A percentile compares a stretch with the other conserved stretches of the same genome.
Evolutionary conservation across 2,797 vertebrate species (phyloP).

Genomic region (Rhinichthys osculus): DNA sequence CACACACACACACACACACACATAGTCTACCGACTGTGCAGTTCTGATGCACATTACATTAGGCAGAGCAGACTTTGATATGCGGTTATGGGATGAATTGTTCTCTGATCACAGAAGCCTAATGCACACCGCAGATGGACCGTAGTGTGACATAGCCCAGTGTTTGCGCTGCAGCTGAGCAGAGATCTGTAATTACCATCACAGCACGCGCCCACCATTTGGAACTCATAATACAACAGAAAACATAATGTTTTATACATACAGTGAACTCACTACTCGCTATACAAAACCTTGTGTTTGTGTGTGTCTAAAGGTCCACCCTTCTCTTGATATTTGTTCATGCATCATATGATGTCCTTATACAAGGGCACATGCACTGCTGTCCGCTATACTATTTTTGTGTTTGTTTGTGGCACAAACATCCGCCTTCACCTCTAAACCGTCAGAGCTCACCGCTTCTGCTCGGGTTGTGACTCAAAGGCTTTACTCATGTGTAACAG

Average conservation of each 20-base stretch:
- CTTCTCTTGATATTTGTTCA: conserved; percentile 11
- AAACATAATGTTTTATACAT: conserved; percentile 16
- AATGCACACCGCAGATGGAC: conserved; percentile 27
- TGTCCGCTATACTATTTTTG: conserved; percentile 16
- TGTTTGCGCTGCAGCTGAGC: conserved; percentile 32
- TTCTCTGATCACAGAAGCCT: neutral
- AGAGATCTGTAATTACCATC: conserved; percentile 41
- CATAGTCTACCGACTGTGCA: neutral
- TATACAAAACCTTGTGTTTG: conserved; percentile 1
- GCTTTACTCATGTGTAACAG: neutral
- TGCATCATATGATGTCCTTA: neutral
- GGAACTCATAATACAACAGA: conserved; percentile 14
- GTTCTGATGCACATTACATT: conserved; percentile 17
- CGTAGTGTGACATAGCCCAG: conserved; percentile 34
- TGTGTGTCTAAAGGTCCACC: neutral
- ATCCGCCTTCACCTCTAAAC: conserved; percentile 22
- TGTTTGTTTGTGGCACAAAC: conserved; percentile 34
- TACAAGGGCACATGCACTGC: neutral
- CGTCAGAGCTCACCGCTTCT: conserved; percentile 14
- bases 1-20: conserved; percentile 1
- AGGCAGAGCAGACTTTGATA: conserved; percentile 17
- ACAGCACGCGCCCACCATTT: conserved; percentile 23
- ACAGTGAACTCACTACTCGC: neutral
- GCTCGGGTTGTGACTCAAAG: conserved; percentile 7
- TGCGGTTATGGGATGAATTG: conserved; percentile 8